phyloP scores from a whole-genome alignment of 1,140 invertebrate genomes.

The Drepana arcuata region DNA sequence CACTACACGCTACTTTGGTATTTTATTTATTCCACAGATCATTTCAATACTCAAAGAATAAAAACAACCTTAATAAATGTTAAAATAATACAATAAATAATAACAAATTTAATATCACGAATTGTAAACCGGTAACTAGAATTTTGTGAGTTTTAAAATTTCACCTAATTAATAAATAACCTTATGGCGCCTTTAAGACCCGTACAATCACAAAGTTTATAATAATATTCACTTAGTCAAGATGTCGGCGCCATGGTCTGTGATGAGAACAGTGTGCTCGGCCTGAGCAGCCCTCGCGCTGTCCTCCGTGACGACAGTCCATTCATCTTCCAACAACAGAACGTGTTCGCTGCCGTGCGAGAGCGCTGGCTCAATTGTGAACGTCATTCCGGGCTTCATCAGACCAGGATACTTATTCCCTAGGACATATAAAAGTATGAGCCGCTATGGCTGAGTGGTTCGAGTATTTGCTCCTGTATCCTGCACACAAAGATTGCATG shows the following conservation, averaged over 20 bases:
- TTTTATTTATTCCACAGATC: slow-evolving; percentile 29
- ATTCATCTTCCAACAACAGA: slow-evolving; percentile 85
- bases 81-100: not conserved
- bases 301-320: slow-evolving; percentile 89
- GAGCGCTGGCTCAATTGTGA: slow-evolving; percentile 95
- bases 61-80: not conserved
- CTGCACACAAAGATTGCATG: too few relatives aligned
- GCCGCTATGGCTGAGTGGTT: too few relatives aligned
- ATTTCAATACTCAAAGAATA: too few relatives aligned
- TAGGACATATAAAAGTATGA: slow-evolving; percentile 40
- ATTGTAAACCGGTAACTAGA: too few relatives aligned
- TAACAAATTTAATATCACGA: too few relatives aligned
- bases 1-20: slow-evolving; percentile 36
- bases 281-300: slow-evolving; percentile 87
- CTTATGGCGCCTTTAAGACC: too few relatives aligned
- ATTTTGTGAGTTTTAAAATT: too few relatives aligned
- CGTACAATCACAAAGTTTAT: too few relatives aligned
- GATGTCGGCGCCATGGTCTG: slow-evolving; percentile 79
- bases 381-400: slow-evolving; percentile 92
- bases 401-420: slow-evolving; percentile 79
- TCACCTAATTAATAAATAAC: too few relatives aligned
- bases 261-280: slow-evolving; percentile 93
- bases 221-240: slow-evolving; percentile 71
- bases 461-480: too few relatives aligned
- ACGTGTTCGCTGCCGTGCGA: slow-evolving; percentile 80